A percentile compares a stretch with the other conserved stretches of the same genome.
Evolutionary conservation across 2,888 invertebrate genomes (phyloP).

Genomic region (Busseola fusca): DNA sequence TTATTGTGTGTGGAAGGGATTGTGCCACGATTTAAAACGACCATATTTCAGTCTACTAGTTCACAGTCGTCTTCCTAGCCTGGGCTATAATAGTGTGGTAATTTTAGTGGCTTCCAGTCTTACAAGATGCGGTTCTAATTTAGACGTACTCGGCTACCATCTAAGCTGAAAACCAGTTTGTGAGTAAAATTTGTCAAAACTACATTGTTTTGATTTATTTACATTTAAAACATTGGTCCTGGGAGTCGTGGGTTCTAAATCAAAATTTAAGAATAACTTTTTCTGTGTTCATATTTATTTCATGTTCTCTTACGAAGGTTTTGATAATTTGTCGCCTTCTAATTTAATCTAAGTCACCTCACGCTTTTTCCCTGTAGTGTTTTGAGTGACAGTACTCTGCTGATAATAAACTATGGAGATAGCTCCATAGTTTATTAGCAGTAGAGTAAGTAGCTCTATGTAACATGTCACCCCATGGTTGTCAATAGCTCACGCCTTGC

Average conservation of each 20-base stretch:
- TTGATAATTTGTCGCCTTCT: background rate
- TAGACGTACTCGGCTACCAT: too few relatives aligned
- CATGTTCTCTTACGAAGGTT: background rate
- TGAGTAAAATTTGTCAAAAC: background rate
- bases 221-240: background rate
- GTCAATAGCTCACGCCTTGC: conserved; percentile 28
- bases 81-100: background rate
- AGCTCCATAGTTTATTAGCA: background rate
- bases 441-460: background rate
- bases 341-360: background rate
- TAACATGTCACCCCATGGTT: conserved; percentile 16
- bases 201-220: background rate
- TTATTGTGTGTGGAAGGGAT: conserved; percentile 55
- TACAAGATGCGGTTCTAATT: background rate
- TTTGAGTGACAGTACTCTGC: too few relatives aligned
- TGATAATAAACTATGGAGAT: too few relatives aligned
- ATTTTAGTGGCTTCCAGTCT: conserved; percentile 1
- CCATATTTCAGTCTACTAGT: conserved; percentile 34
- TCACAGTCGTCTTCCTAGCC: conserved; percentile 13
- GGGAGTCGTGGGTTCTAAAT: background rate
- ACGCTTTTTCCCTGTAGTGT: background rate
- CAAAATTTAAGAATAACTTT: background rate
- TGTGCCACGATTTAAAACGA: conserved; percentile 44
- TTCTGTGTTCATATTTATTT: background rate
- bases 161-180: background rate